Percentiles rank a stretch among this genome's conserved stretches.
Conservation (phyloP, 2,797 vertebrate genomes). For the Prunella strophiata region DNA sequence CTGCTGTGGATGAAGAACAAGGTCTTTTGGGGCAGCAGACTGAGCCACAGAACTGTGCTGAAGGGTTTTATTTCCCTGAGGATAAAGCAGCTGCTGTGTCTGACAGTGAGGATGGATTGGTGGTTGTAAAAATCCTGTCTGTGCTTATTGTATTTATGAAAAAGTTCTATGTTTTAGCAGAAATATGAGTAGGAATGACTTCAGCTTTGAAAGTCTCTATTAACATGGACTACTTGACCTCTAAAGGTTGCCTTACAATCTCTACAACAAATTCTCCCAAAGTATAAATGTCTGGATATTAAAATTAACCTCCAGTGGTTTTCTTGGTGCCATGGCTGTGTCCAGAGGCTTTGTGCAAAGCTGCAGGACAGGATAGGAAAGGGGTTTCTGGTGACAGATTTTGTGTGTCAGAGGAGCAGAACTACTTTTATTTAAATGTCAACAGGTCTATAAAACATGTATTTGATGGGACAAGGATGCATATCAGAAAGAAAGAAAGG, state of each 20-base stretch:
- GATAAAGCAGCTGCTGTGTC: conserved; percentile 30
- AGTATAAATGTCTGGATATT: neutral
- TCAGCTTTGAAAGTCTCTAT: conserved; percentile 22
- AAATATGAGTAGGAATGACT: neutral
- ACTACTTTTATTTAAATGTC: neutral
- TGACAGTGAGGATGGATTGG: neutral
- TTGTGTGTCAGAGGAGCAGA: neutral
- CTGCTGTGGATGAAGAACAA: neutral
- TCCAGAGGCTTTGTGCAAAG: neutral
- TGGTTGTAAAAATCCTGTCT: conserved; percentile 44
- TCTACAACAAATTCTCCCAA: neutral
- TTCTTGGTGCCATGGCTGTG: neutral
- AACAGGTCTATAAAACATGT: neutral
- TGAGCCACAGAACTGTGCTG: neutral
- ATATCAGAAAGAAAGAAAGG: neutral
- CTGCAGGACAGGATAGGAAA: neutral
- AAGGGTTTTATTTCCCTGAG: neutral
- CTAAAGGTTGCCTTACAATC: conserved; percentile 46
- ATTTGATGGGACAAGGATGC: neutral
- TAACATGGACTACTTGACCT: neutral
- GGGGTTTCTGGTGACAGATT: neutral
- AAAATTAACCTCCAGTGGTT: neutral
- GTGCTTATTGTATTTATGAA: conserved; percentile 38
- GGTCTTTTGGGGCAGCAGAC: neutral
- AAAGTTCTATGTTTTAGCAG: conserved; percentile 8